Percentiles rank a stretch among this genome's conserved stretches.
phyloP scores from a whole-genome alignment of 2,888 invertebrate species.

The Agonopterix subpropinquella region DNA sequence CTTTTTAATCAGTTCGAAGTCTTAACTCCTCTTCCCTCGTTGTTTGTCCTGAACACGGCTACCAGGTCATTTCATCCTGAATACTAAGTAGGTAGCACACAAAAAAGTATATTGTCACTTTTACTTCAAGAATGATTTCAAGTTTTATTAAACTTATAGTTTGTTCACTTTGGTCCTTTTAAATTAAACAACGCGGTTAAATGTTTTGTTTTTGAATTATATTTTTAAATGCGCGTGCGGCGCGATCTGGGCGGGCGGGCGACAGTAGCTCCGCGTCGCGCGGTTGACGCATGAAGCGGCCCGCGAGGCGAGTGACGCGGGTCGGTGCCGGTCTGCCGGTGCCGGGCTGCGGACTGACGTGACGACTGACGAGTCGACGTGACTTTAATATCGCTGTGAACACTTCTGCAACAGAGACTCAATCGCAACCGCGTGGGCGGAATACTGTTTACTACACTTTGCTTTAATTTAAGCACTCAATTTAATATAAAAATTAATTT shows the following conservation, averaged over 20 bases:
- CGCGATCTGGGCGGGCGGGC: conserved; percentile 37
- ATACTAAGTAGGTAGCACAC: conserved; percentile 18
- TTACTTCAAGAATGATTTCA: conserved; percentile 3
- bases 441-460: neutral
- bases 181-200: conserved; percentile 14
- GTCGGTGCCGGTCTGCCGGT: conserved; percentile 32
- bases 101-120: neutral
- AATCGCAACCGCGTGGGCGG: neutral
- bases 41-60: conserved; percentile 16
- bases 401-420: neutral
- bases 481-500: no score
- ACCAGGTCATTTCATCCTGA: conserved; percentile 26
- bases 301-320: conserved; percentile 32
- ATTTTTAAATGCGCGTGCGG: conserved; percentile 19
- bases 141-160: conserved; percentile 8
- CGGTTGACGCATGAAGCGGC: conserved; percentile 23
- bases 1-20: conserved; percentile 43
- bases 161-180: conserved; percentile 6
- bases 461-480: neutral
- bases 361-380: conserved; percentile 34
- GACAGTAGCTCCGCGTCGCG: conserved; percentile 27
- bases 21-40: conserved; percentile 23
- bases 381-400: conserved; percentile 1
- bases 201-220: conserved; percentile 15
- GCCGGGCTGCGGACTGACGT: conserved; percentile 30